phyloP scores from a whole-genome alignment of 2,888 invertebrate species.

The Aphidoletes aphidimyza region DNA sequence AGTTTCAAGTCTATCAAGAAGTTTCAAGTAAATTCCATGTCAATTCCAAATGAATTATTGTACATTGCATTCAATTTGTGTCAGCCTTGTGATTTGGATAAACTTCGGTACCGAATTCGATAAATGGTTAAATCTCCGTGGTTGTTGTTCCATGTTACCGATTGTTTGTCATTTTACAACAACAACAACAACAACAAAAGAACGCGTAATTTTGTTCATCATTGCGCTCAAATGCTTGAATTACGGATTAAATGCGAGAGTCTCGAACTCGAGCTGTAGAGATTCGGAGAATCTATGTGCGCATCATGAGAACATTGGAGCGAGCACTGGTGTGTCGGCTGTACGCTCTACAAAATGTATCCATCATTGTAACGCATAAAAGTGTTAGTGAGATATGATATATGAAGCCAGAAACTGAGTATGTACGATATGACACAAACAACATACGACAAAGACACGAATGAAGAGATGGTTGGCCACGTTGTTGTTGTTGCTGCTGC shows the following conservation, averaged over 20 bases:
- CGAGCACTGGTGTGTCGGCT: not conserved
- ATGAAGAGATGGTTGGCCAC: too few relatives aligned
- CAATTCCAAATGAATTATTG: not conserved
- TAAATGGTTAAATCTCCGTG: not conserved
- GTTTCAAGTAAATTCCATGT: not conserved
- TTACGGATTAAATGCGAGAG: not conserved
- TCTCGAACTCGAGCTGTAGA: too few relatives aligned
- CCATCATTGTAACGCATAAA: conserved; percentile 5
- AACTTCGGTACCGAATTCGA: not conserved
- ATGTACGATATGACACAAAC: not conserved
- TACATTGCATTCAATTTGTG: not conserved
- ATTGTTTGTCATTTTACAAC: not conserved
- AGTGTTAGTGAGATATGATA: conserved; percentile 7
- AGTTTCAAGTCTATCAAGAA: too few relatives aligned
- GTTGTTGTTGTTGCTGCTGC: too few relatives aligned
- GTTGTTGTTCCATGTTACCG: not conserved
- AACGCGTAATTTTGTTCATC: not conserved
- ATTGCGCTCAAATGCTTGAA: conserved; percentile 17
- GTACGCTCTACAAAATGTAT: not conserved
- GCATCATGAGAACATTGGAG: not conserved
- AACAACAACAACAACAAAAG: not conserved
- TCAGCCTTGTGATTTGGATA: not conserved
- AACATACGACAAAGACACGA: not conserved
- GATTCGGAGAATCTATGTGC: not conserved
- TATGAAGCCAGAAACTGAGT: not conserved